Base-by-base conservation (phyloP, 2,888 invertebrate genomes). In the Cheilosia pagana region DNA sequence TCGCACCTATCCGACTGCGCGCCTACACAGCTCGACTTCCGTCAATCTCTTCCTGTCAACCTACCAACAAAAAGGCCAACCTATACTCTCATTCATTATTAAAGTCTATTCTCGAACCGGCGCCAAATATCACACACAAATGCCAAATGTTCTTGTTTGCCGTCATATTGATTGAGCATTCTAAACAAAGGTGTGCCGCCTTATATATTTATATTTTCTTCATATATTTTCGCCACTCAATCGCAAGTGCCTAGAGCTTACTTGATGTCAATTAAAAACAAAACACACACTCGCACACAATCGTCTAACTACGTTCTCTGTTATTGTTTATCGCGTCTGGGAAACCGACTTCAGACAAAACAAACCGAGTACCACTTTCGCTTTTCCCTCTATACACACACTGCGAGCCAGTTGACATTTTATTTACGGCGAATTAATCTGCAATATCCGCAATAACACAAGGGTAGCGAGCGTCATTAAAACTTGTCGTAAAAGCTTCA, bases 301-400 rank as follows among this genome's bases (percentile, higher is more conserved):
- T 12, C 28, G 6, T 65, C 16, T 41, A n/a, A 23, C 41, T 14
- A n/a, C 21, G 21, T 23, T 14, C 39, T 39, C 45, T 16, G 8
- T 23, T 52, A n/a, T 52, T 65, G 63, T 63, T 63, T 63, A 63
- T 39, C 16, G 50, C 52, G 50, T 52, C 35, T 35, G 25, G 23
- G 41, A n/a, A 12, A 19, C 8, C 21, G n/a, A 14, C 31, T 21
- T 31, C 60, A 48, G 19, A 52, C 50, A 39, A 39, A 52, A 52
- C 39, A 63, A 50, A 25, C 35, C 31, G 14, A 31, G 19, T n/a
- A 39, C 7, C n/a, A 52, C 65, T 65, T 52, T 65, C 52, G 65
- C 39, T 65, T 52, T 65, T 50, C 6, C 3, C 14, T 5, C 55
- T 53, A 7, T n/a, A 28, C 16, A 16, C 7, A 14, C 28, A 25